A percentile compares a stretch with the other conserved stretches of the same genome.
These are phyloP conservation scores for Nemotelus pantherinus DNA, from an alignment of 2,888 invertebrate genomes.

Conservation along the genomic window DNA sequence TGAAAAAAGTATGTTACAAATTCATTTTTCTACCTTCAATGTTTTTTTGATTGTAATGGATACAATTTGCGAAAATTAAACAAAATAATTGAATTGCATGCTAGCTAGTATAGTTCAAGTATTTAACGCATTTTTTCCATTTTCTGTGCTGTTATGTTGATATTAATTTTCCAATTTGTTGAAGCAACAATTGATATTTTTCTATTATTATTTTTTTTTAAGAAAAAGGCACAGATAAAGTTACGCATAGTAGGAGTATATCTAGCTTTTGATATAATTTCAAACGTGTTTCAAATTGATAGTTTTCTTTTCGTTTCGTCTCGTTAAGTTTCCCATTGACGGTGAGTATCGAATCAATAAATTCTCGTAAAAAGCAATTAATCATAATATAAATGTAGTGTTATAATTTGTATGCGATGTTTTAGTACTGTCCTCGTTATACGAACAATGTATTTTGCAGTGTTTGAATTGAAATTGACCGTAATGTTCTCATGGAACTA, in stretches of 20 bases:
- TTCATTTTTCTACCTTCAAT: slow-evolving; percentile 4
- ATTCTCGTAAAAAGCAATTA: slow-evolving; percentile 47
- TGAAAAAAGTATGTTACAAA: slow-evolving; percentile 20
- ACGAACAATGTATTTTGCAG: slow-evolving; percentile 37
- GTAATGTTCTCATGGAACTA: no score
- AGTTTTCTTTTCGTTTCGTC: slow-evolving; percentile 23
- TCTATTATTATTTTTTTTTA: no score
- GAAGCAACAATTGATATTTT: not conserved
- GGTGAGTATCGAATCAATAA: slow-evolving; percentile 50
- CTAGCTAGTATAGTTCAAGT: not conserved
- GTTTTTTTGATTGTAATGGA: slow-evolving; percentile 29
- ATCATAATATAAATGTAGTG: slow-evolving; percentile 47
- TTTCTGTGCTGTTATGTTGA: not conserved
- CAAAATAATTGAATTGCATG: slow-evolving; percentile 3
- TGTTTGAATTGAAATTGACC: not conserved
- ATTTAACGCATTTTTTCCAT: slow-evolving; percentile 6
- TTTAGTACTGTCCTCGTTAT: slow-evolving; percentile 40
- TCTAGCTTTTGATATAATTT: slow-evolving; percentile 11
- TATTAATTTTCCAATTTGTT: not conserved
- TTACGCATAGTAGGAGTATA: slow-evolving; percentile 25
- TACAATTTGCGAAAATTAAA: slow-evolving; percentile 11
- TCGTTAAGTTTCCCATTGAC: slow-evolving; percentile 46
- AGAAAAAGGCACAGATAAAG: not conserved
- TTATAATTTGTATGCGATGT: slow-evolving; percentile 47
- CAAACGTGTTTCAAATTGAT: not conserved